Conservation (phyloP, 2,797 vertebrate genomes). For the Sylvia borin region DNA sequence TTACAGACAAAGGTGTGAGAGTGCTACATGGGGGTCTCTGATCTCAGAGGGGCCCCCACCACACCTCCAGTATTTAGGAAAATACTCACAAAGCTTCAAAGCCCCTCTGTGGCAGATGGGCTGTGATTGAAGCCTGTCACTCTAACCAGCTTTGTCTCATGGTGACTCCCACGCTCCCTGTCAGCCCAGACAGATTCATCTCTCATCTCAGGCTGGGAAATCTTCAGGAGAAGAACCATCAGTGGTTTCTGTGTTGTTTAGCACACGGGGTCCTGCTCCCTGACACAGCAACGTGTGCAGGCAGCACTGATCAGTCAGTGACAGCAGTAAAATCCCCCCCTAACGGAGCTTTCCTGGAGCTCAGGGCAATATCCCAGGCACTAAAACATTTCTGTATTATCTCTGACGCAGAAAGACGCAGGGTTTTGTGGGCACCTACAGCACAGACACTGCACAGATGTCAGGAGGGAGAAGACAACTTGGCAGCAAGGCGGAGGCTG, state of each 20-base stretch:
- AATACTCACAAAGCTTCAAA: background rate
- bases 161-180: background rate
- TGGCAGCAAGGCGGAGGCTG: background rate
- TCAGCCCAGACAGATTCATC: background rate
- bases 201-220: background rate
- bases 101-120: background rate
- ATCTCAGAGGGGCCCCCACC: background rate
- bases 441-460: background rate
- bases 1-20: background rate
- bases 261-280: background rate
- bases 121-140: background rate
- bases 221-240: background rate
- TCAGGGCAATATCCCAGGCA: background rate
- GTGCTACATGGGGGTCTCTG: background rate
- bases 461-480: background rate
- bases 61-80: background rate
- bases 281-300: background rate
- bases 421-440: background rate
- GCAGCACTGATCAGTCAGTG: background rate
- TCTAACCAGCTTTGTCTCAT: background rate
- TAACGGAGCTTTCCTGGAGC: background rate
- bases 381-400: background rate
- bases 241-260: background rate
- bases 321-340: background rate
- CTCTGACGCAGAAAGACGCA: background rate